Evolutionary conservation across 92 coral and sea anemone species (phyloP), one percentile per base, ranked within the genome.

Genomic region (Scolanthus callimorphus): DNA sequence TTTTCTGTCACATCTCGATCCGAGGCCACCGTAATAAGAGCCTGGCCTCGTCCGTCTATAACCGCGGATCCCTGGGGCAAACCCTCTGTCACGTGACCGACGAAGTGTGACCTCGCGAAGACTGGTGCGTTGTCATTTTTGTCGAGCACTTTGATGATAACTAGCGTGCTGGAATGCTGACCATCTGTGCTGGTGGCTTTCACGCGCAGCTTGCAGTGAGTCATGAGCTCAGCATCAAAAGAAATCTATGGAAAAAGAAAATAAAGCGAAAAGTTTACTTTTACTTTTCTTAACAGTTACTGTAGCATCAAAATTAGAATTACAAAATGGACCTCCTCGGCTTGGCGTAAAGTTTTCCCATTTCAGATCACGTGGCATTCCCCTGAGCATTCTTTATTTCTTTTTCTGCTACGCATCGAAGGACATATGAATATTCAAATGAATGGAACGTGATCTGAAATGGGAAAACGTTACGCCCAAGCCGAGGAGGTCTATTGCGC

Each of bases 81-180:
- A 41, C 77, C 79, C 63, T 92, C 98, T 19, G 60, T 51, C 63
- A 92, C 85, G 65, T 77, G 91, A 44, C 96, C 98, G 48, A 28
- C 25, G 57, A 74, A 68, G 29, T 41, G 49, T 9, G 34, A 63
- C 10, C 65, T 65, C 60, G 73, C 73, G 37, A 88, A 83, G 59
- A 44, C 57, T 13, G 98, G 98, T 20, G 82, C 48, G 65, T 92
- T 85, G 83, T 92, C 98, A 30, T 92, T 92, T 65, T 67, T 48
- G 67, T 92, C 85, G 22, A 71, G 58, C 27, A 88, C 82, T 34
- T 75, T 62, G n/a, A 92, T 64, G 21, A 64, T 65, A 8, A 79
- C 82, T 29, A 71, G 76, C 11, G 86, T 63, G 26, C 67, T 73
- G 31, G 74, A 87, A 29, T 73, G 71, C 28, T 62, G 82, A 2